phyloP scores from a whole-genome alignment of 2,797 vertebrate species.

The Platalea minor region DNA sequence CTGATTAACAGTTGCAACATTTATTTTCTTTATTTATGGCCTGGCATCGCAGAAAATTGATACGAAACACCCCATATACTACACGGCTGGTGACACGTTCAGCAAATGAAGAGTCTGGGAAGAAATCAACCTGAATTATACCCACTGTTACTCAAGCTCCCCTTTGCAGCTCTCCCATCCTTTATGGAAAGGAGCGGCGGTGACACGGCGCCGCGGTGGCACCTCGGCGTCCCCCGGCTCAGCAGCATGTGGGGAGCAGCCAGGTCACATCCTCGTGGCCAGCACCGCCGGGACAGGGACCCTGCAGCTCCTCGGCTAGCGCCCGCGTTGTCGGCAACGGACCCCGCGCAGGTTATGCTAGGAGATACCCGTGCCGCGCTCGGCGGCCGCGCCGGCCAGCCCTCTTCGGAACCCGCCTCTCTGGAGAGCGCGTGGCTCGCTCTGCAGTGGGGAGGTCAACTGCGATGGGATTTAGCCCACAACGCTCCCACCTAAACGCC shows the following conservation, averaged over 20 bases:
- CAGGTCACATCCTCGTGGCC: accelerated
- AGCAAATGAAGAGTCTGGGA: conserved; percentile 51
- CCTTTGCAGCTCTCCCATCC: not conserved
- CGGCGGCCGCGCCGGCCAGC: accelerated
- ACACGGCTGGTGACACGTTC: conserved; percentile 3
- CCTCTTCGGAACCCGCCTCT: not conserved
- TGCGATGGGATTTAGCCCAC: not conserved
- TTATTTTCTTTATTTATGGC: conserved; percentile 67
- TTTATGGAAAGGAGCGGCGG: not conserved
- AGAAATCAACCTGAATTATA: conserved; percentile 57
- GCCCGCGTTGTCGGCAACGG: accelerated
- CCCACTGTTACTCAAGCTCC: not conserved
- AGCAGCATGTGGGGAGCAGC: not conserved
- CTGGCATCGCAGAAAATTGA: conserved; percentile 31
- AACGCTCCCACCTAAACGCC: not conserved
- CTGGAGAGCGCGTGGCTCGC: accelerated
- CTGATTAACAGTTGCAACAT: conserved; percentile 56
- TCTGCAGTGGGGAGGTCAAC: accelerated
- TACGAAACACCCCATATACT: conserved; percentile 33
- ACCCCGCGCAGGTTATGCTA: accelerated
- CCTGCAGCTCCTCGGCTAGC: not conserved
- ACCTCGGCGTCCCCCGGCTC: not conserved
- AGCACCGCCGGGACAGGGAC: not conserved
- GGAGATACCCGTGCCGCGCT: not conserved
- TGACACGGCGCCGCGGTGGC: not conserved